Conservation (phyloP, 1,140 invertebrate species). For the Sycophaga agraensis region DNA sequence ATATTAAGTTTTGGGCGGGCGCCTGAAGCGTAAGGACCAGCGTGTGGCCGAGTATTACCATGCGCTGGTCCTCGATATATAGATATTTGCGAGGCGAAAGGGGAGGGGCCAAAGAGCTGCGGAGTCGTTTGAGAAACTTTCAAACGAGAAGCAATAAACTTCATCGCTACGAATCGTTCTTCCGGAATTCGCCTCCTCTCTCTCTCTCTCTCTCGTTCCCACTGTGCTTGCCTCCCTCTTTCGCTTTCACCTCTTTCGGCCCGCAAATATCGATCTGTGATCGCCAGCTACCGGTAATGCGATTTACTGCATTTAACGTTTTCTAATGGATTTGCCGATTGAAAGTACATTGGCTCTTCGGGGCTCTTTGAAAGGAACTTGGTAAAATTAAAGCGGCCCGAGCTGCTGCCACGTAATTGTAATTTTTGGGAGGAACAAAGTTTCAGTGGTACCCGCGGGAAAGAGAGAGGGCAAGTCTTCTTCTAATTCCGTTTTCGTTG, state of each 20-base stretch:
- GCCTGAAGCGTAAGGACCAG: background rate
- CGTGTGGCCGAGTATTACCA: background rate
- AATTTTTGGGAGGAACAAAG: constrained; percentile 6
- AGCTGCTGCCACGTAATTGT: background rate
- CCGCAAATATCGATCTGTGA: constrained; percentile 22
- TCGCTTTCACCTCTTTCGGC: no score
- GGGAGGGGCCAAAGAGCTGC: background rate
- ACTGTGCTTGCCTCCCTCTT: no score
- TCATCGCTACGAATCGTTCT: constrained; percentile 25
- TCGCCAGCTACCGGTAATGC: constrained; percentile 9
- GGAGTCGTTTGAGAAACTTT: constrained; percentile 21
- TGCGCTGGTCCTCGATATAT: background rate
- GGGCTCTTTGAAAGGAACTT: constrained; percentile 2
- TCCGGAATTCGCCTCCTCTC: no score
- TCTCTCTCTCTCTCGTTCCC: no score
- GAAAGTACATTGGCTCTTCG: constrained; percentile 21
- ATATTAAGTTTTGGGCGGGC: constrained; percentile 19
- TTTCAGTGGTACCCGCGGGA: background rate
- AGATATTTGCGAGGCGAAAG: background rate
- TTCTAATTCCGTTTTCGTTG: no score
- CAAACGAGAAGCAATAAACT: constrained; percentile 27
- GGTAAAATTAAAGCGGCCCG: background rate
- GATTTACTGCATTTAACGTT: constrained; percentile 27
- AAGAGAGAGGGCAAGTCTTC: no score
- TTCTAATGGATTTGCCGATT: constrained; percentile 29